Evolutionary conservation across 2,113 vertebrate species (phyloP).

Genomic region (Pandion haliaetus): DNA sequence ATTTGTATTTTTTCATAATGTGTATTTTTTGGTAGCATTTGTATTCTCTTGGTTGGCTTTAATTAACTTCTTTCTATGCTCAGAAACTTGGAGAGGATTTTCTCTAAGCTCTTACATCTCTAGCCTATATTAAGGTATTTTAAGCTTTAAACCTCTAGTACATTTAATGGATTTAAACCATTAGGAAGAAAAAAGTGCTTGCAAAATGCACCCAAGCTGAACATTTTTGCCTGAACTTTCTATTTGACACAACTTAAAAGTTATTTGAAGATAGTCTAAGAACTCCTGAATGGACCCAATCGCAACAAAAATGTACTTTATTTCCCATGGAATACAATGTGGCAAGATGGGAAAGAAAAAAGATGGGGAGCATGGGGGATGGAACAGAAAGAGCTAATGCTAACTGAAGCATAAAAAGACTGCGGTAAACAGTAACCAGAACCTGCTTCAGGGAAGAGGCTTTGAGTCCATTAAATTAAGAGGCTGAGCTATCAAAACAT

Average conservation of each 20-base stretch:
- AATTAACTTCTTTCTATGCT: slow-evolving; percentile 46
- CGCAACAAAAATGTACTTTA: background rate
- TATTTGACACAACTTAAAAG: background rate
- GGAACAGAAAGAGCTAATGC: background rate
- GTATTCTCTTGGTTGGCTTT: slow-evolving; percentile 43
- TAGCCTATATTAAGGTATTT: slow-evolving; percentile 38
- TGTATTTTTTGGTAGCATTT: background rate
- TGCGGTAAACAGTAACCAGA: background rate
- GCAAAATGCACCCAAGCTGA: background rate
- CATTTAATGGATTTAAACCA: slow-evolving; percentile 35
- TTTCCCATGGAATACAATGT: background rate
- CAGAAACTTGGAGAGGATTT: slow-evolving; percentile 55
- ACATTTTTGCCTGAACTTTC: background rate
- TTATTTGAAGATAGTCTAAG: background rate
- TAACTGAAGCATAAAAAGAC: background rate
- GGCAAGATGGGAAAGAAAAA: background rate
- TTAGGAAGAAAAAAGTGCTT: background rate
- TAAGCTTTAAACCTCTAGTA: slow-evolving; percentile 35
- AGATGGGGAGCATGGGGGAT: background rate
- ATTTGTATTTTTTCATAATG: background rate
- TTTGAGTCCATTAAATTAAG: background rate
- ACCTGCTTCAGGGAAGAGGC: background rate
- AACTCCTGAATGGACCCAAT: background rate
- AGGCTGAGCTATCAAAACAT: background rate
- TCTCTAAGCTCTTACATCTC: slow-evolving; percentile 47